phyloP scores from a whole-genome alignment of 2,113 vertebrate genomes.

The Centropus bengalensis region DNA sequence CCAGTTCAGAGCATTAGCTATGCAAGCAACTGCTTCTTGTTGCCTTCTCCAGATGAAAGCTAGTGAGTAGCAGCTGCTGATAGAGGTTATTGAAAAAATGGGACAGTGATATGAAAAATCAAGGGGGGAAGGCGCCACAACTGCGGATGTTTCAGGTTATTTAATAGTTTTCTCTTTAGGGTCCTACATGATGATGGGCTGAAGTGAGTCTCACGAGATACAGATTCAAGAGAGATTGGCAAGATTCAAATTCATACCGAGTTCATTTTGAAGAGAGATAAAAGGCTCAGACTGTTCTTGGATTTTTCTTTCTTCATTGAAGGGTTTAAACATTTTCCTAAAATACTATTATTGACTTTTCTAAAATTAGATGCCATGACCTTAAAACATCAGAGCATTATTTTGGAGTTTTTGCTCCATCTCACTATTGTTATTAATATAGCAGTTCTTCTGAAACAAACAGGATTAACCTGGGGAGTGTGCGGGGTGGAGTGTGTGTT shows the following conservation, averaged over 20 bases:
- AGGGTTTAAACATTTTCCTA: background rate
- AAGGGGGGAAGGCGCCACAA: background rate
- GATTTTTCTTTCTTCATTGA: background rate
- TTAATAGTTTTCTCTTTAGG: background rate
- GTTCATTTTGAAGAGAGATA: background rate
- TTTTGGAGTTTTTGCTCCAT: background rate
- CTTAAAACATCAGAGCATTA: background rate
- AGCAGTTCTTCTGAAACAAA: background rate
- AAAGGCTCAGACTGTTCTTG: background rate
- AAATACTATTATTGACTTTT: background rate
- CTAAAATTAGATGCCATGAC: background rate
- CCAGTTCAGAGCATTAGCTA: conserved; percentile 37
- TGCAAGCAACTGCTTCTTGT: conserved; percentile 47
- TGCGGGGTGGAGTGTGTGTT: no score
- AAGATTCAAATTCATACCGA: background rate
- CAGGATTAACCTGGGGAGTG: background rate
- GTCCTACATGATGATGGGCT: background rate
- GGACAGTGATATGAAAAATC: conserved; percentile 29
- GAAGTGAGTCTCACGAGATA: background rate
- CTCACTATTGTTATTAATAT: background rate
- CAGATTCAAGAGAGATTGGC: background rate
- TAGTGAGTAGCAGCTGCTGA: conserved; percentile 66
- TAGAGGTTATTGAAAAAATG: conserved; percentile 29
- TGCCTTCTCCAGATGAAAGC: conserved; percentile 39
- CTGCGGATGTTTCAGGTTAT: background rate